Evolutionary conservation across 2,797 vertebrate species (phyloP), one percentile per base, ranked within the genome.

Genomic region (Acipenser oxyrinchus): DNA sequence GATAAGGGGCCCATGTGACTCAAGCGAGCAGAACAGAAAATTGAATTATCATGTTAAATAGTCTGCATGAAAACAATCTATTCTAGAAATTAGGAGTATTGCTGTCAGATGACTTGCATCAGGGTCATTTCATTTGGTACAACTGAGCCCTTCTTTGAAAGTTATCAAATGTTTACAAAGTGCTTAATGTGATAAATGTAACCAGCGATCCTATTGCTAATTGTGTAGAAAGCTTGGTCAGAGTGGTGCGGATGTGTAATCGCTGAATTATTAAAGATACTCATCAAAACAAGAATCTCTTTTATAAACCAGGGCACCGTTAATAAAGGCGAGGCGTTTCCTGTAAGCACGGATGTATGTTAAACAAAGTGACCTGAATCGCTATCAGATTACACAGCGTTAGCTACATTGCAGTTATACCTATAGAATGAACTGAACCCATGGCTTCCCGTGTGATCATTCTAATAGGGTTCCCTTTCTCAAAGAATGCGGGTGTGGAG

Each of bases 1-100:
- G 67, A 72, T 84, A 87, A 88, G 81, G 65, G 64, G 63, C 60
- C 78, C 89, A 88, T 89, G 87, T 92, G 89, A 91, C 80, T 77
- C 84, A 71, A 88, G 76, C 84, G 68, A 83, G 79, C 74, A 86
- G 84, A 85, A 89, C 86, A 86, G 83, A 75, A 86, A 84, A 90
- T 86, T 76, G 62, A 83, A 89, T 91, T 87, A 90, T 86, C 83
- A 86, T 88, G 88, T 87, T 87, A 86, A 82, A 58, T 86, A 87
- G 89, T 89, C 82, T 83, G 79, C 89, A 89, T 84, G 85, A 89
- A 90, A 92, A 92, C 87, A 89, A 88, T 90, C 85, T 90, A 90
- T 74, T 83, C 83, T 88, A 88, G 80, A 83, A 84, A 90, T 90
- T 86, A 90, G 74, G 82, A 61, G 77, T 77, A 84, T 85, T 90